Base-by-base conservation (phyloP, 35 echinoderm and acorn worm genomes). In the Acanthaster planci region DNA sequence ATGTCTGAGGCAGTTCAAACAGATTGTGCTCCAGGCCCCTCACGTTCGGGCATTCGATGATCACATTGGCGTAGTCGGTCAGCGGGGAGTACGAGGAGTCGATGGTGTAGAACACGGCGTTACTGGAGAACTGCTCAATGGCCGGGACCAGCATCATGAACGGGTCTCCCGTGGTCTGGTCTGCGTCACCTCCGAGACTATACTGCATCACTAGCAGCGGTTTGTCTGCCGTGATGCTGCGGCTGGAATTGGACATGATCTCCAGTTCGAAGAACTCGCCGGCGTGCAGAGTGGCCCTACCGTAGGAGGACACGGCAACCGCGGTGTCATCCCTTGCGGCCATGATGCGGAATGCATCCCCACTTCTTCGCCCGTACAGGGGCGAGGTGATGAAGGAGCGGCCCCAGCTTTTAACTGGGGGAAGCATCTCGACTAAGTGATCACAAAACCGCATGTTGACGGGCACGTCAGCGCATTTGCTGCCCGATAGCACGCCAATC, bases 141-240 rank as follows among this genome's bases (percentile, higher is more conserved):
- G 89, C 94, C 14, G 94, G 94, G 17, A 97, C 94, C 1, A 90
- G 39, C 87, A 93, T 97, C 94, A 97, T 97, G 26, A 92, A 97
- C 8, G 94, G 94, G 55, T 97, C 94, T 1, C 86, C 90, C 56
- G 22, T 77, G 22, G 94, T 80, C 32, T 78, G 67, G 51, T 97
- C 94, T 16, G 84, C 72, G 15, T 76, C 53, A 35, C 90, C 90
- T 9, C 94, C 94, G 68, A 93, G 92, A 47, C 84, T 92, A 57
- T 93, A 97, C 81, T 97, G 94, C 60, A 97, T 81, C 1, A 97
- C 82, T 21, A 92, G 86, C 21, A 93, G 76, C 2, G 94, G 90
- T 22, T 92, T 72, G 52, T 84, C 67, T 5, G 90, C 76, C 10
- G 39, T 86, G 12, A 97, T 87, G 7, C 58, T 78, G 5, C 87